Conservation (phyloP, 2,797 vertebrate species). For the Cyclura pinguis region DNA sequence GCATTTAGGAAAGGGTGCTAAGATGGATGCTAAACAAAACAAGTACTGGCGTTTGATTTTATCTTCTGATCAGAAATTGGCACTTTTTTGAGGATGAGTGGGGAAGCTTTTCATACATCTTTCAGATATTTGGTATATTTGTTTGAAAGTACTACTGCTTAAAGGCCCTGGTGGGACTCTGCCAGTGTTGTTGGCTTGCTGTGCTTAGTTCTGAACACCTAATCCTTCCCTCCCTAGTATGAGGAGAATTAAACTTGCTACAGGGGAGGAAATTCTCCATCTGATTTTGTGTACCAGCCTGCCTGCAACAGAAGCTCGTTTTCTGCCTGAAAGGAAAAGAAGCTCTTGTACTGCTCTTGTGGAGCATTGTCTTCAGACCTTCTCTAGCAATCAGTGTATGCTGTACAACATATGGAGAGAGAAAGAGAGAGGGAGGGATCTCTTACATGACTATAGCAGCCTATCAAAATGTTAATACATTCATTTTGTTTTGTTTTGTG, state of each 20-base stretch:
- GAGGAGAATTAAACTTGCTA: not conserved
- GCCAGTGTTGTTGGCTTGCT: not conserved
- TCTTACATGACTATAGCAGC: accelerated
- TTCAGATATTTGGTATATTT: not conserved
- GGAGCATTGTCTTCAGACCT: not conserved
- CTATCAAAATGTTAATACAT: not conserved
- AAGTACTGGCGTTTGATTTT: accelerated
- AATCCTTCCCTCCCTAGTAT: not conserved
- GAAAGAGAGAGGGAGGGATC: not conserved
- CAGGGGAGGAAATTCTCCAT: not conserved
- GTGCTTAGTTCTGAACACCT: accelerated
- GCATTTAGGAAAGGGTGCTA: not conserved
- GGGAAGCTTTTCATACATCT: not conserved
- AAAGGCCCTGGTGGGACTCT: accelerated
- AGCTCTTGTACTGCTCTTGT: not conserved
- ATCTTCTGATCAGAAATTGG: not conserved
- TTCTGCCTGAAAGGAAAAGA: not conserved
- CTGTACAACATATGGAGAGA: not conserved
- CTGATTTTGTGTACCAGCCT: not conserved
- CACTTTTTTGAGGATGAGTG: not conserved
- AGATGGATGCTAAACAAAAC: not conserved
- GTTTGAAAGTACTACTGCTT: not conserved
- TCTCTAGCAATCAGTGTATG: not conserved
- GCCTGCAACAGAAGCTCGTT: accelerated
- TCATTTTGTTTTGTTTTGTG: not conserved